Evolutionary conservation across 2,797 vertebrate species (phyloP), one percentile per base, ranked within the genome.

Genomic region (Cirrhinus molitorella): DNA sequence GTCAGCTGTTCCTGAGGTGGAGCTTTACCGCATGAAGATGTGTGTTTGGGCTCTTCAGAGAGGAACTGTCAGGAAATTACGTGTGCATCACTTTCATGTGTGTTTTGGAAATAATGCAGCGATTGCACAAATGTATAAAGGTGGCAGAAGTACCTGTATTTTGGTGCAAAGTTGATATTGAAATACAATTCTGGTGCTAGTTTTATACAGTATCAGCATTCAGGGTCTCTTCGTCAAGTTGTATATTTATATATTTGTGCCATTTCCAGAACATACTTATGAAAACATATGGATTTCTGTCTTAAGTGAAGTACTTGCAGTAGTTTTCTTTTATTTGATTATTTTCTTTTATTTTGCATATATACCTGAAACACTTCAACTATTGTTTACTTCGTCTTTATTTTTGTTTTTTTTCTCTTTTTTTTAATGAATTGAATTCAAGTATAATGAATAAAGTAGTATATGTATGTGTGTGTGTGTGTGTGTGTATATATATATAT

Each of bases 1-100:
- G 77, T 79, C 61, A 79, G 61, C 63, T 79, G 37, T 67, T 34
- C 47, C 19, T 49, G 25, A 51, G 19, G 55, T 23, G 73, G 51
- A 75, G 37, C 31, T 43, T 43, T 43, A 43, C 53, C 2, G 14
- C n/a, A 59, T 76, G n/a, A 74, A 57, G 72, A 74, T 55, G 51
- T 43, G 57, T 40, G 53, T 47, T 63, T 59, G 57, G 23, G 40
- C 40, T 40, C 74, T 63, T 59, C 34, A 59, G 73, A 75, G 70
- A 40, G 4, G 73, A 17, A 43, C 37, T 43, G 34, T 75, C 53
- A 59, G 45, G 45, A 59, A 53, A 57, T 59, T 59, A 14, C n/a
- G 0, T 17, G 34, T 5, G 34, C 55, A 75, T 57, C 21, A 0
- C 31, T 3, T 43, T 75, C 51, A 75, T 16, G 0, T n/a, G 19